Base-by-base conservation (phyloP, 2,888 invertebrate species). In the Miltochrista miniata region DNA sequence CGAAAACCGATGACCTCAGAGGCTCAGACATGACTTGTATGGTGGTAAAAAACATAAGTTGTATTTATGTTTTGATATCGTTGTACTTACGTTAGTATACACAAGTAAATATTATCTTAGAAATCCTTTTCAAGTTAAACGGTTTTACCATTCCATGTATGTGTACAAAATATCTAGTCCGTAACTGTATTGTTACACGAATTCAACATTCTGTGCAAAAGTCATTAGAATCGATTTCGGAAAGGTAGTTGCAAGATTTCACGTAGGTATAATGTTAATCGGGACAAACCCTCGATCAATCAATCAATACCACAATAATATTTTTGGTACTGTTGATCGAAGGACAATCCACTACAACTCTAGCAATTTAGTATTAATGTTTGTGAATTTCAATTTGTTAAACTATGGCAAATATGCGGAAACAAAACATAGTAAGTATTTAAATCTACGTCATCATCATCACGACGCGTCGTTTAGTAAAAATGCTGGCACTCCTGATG, bases 1-100 rank as follows among this genome's bases (percentile, higher is more conserved):
- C 64, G 64, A 76, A 83, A 83, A 79, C 68, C 85, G 86, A 90
- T 85, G 90, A 91, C 90, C 90, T 90, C 86, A 85, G 50, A 85
- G 90, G 90, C 90, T 90, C 86, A 85, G 50, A 85, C 18, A 24
- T 24, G 18, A 4, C 18, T 24, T 24, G 5, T 24, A 24, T 4
- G 18, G 5, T 24, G 18, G 2, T 24, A 24, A 2, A 24, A 24
- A 24, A 24, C 3, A 4, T 24, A 4, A 4, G 5, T 24, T 24
- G 18, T 24, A 5, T 24, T 24, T 24, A 24, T 24, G 18, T 24
- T 24, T 24, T 24, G 18, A 2, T 24, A 24, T 24, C 2, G 18
- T 24, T 24, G 5, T 5, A 24, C 18, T 5, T 34, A 71, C 57
- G 60, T 69, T 64, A 34, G 12, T 33, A 61, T 65, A 49, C 58